Conservation (phyloP, 2,888 invertebrate genomes). For the Plebejus melissa region DNA sequence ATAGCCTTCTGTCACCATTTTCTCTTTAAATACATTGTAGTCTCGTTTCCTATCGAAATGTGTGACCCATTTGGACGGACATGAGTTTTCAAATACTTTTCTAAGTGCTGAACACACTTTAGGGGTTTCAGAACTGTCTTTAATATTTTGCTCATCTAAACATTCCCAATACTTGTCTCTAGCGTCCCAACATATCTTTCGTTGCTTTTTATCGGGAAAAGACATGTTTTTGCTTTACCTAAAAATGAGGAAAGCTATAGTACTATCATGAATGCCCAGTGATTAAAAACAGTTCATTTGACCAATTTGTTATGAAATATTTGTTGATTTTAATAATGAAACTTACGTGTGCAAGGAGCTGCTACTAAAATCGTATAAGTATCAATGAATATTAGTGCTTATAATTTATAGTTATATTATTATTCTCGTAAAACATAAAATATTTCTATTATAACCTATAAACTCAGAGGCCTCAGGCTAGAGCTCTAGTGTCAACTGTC, state of each 20-base stretch:
- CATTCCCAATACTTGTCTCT: conserved; percentile 95
- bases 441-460: conserved; percentile 22
- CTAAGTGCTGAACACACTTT: conserved; percentile 84
- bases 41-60: conserved; percentile 95
- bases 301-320: background rate
- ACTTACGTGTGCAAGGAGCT: background rate
- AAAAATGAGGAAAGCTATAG: conserved; percentile 51
- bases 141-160: conserved; percentile 83
- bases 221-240: conserved; percentile 81
- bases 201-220: conserved; percentile 88
- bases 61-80: conserved; percentile 93
- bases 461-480: too few species aligned
- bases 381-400: background rate
- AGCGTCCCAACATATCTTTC: conserved; percentile 90
- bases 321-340: background rate
- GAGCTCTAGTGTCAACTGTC: background rate
- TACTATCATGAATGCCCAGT: conserved; percentile 14
- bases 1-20: conserved; percentile 91
- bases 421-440: conserved; percentile 35
- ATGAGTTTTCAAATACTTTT: conserved; percentile 86
- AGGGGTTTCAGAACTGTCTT: conserved; percentile 75
- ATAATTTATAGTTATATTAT: background rate
- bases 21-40: conserved; percentile 92
- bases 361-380: background rate
- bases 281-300: conserved; percentile 30